Base-by-base conservation (phyloP, 2,113 vertebrate species). In the Rostratula benghalensis region DNA sequence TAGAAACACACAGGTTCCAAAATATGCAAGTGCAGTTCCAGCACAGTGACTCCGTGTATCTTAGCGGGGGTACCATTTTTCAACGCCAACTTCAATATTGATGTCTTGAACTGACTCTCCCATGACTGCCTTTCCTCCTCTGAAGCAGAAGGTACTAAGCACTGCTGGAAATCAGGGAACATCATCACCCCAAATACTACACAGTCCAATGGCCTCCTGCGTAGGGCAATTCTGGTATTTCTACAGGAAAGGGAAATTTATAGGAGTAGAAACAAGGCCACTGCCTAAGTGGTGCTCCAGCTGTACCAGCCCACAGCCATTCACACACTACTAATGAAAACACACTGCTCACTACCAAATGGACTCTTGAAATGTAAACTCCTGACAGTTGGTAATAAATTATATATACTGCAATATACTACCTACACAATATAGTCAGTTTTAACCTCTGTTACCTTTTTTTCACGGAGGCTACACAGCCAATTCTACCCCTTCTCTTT, bases 11-110 rank as follows among this genome's bases (percentile, higher is more conserved):
- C 0, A 2, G 18, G 37, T 70, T 67, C 65, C 31, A 81, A 90
- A 90, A 88, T 9, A 74, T 1, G 11, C 11, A 61, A 77, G 18
- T 30, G 70, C 16, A 71, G 76, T 22, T 33, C 59, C 4, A 91
- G 46, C 23, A 86, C 67, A 51, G 1, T 20, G 35, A 59, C 21
- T 31, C 30, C 61, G 53, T 30, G 1, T 21, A 41, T 41, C 35
- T 65, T 45, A 41, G 24, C 1, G 61, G 0, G 0, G 28, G 10
- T 25, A n/a, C 5, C 9, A 4, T 43, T 88, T 60, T 56, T 51
- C 19, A 43, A 11, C 0, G 0, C 28, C 30, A 89, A 51, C 31
- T 79, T n/a, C 63, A 64, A 43, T 8, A 67, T 0, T n/a, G 30
- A 60, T 54, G 82, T 73, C 37, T 68, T 87, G 24, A 68, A 48